Evolutionary conservation across 2,113 vertebrate genomes (phyloP).

Genomic region (Corythoichthys intestinalis): DNA sequence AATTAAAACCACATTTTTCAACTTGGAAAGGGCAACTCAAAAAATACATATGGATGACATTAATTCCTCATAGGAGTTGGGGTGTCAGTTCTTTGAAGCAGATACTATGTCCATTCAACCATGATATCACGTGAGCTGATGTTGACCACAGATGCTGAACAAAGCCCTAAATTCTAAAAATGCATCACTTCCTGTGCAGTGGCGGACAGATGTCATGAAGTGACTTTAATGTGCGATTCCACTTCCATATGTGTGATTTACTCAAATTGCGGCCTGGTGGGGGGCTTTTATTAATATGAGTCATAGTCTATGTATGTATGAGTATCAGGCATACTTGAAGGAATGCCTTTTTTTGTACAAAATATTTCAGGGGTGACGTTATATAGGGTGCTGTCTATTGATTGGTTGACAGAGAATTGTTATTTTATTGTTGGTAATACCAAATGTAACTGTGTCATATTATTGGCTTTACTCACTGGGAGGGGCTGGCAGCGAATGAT

Average conservation of each 20-base stretch:
- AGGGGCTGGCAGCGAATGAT: too few relatives aligned
- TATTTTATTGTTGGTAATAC: too few relatives aligned
- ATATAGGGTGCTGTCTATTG: background rate
- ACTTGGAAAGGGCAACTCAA: background rate
- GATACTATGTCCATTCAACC: background rate
- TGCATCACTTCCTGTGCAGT: slow-evolving; percentile 4
- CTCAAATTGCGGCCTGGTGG: background rate
- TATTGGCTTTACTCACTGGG: too few relatives aligned
- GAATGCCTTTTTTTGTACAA: background rate
- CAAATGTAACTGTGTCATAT: too few relatives aligned
- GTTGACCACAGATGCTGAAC: background rate
- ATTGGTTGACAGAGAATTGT: background rate
- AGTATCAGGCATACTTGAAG: background rate
- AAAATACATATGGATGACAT: background rate
- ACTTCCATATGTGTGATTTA: background rate
- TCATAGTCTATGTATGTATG: too few relatives aligned
- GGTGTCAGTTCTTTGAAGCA: background rate
- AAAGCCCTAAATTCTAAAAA: slow-evolving; percentile 1
- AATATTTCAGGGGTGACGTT: background rate
- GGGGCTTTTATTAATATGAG: background rate
- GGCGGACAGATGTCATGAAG: background rate
- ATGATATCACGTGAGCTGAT: background rate
- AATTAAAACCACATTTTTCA: background rate
- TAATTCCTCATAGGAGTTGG: background rate
- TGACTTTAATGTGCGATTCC: background rate